Base-by-base conservation (phyloP, 1,140 invertebrate genomes). In the Bathynomus jamesi region DNA sequence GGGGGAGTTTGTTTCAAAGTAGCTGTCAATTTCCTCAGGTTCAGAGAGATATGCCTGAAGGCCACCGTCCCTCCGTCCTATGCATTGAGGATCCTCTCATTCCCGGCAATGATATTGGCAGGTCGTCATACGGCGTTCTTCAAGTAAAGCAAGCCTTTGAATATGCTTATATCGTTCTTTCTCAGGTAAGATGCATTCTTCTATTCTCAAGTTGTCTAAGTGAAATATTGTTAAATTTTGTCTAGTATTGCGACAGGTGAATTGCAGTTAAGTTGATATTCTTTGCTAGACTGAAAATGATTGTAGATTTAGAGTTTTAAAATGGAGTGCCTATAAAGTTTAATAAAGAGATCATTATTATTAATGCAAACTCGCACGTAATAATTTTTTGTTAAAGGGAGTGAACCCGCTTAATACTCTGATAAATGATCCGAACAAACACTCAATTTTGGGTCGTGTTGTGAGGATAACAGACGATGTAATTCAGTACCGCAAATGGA, bases 31-130 rank as follows among this genome's bases (percentile, higher is more conserved):
- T 5, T 5, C 5, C 21, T 11, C 65, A 78, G 70, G 69, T 76
- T 81, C 90, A 94, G 81, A 88, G 88, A 80, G 91, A 94, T 74
- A 94, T 97, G 92, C 88, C 92, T 75, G 94, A 95, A 84, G 94
- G 94, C 2, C 91, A 96, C 82, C 84, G 94, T 67, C 92, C 95
- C 7, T 95, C 94, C 62, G 83, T 98, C 76, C 83, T 99, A 29
- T 98, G 95, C 81, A 98, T 99, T 78, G 95, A 98, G 85, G 96
- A 99, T 85, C 96, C 96, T n/a, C 84, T 99, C 24, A 93, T 92
- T 74, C 88, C 92, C 17, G 91, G 91, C 80, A 98, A 97, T 82
- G 94, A 97, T 82, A 96, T 97, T 81, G 96, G 95, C n/a, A 88
- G 94, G 73, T 95, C 94, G 83, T 97, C 94, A 78, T 98, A 97